These are phyloP conservation scores for Quadroppia sp. DNA, from an alignment of 2,888 invertebrate species.

Conservation along the genomic window DNA sequence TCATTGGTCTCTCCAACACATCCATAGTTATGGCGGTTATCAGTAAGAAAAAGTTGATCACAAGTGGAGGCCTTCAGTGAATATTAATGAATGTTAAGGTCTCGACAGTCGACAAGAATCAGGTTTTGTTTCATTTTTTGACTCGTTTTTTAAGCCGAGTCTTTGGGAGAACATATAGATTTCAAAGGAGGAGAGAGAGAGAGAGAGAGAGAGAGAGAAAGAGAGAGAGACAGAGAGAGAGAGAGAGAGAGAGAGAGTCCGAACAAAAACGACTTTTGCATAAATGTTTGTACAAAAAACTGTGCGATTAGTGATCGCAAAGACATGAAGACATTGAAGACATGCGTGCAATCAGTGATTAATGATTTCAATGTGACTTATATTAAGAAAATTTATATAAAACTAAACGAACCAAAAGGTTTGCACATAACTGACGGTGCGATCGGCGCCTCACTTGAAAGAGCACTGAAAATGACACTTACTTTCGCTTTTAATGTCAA, in stretches of 20 bases:
- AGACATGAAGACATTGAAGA: constrained; percentile 2
- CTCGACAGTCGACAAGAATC: not conserved
- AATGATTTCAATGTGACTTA: constrained; percentile 2
- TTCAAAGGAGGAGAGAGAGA: not conserved
- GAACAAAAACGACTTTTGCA: not conserved
- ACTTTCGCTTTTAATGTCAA: no score
- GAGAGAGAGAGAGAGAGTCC: not conserved
- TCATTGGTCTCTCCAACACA: not conserved
- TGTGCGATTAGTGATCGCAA: not conserved
- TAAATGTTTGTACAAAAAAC: not conserved
- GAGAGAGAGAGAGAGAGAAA: not conserved
- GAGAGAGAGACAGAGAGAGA: not conserved
- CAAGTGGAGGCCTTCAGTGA: constrained; percentile 1
- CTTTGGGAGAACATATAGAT: not conserved
- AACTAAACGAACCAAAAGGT: no score
- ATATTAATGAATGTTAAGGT: not conserved
- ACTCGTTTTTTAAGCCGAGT: not conserved
- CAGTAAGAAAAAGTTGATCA: constrained; percentile 1
- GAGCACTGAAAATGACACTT: no score
- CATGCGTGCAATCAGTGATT: constrained; percentile 22
- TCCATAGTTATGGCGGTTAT: not conserved
- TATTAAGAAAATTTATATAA: not conserved
- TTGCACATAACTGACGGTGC: no score
- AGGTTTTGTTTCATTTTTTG: not conserved
- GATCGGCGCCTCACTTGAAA: no score